These are phyloP conservation scores for Tragulus kanchil DNA, from an alignment of 2,113 vertebrate genomes.

Conservation along the genomic window DNA sequence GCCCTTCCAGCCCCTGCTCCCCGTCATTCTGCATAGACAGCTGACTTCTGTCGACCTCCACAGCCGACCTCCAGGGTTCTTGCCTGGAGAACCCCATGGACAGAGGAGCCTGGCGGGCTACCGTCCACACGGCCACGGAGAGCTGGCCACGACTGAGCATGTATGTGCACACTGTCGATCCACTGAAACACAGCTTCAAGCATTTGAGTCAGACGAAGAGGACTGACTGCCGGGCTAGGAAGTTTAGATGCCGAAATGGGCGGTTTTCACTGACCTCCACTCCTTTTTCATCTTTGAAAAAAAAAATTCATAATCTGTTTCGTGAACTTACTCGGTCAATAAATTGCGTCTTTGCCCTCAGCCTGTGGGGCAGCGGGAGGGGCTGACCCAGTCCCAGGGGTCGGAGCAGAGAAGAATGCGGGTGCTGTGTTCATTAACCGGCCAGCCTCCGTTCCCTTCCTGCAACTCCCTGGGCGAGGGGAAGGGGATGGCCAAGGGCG, in stretches of 20 bases:
- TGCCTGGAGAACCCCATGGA: neutral
- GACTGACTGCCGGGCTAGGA: neutral
- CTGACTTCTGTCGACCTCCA: neutral
- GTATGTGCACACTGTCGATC: accelerated
- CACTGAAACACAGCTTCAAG: neutral
- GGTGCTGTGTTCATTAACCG: accelerated
- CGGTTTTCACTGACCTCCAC: neutral
- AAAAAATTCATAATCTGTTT: neutral
- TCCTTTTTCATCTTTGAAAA: neutral
- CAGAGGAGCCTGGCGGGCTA: neutral
- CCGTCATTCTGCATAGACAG: neutral
- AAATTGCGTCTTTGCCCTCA: neutral
- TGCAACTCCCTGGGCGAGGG: neutral
- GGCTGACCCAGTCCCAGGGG: too few relatives aligned
- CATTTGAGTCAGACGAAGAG: neutral
- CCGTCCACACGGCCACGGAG: neutral
- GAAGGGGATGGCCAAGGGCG: neutral
- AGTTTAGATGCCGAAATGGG: neutral
- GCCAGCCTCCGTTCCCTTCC: neutral
- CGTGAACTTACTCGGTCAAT: neutral
- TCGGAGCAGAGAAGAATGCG: neutral
- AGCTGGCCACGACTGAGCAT: neutral
- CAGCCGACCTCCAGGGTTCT: neutral
- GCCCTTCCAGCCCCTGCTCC: neutral
- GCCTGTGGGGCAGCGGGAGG: neutral